Conservation (phyloP, 1,140 invertebrate genomes). For the Proales similis region DNA sequence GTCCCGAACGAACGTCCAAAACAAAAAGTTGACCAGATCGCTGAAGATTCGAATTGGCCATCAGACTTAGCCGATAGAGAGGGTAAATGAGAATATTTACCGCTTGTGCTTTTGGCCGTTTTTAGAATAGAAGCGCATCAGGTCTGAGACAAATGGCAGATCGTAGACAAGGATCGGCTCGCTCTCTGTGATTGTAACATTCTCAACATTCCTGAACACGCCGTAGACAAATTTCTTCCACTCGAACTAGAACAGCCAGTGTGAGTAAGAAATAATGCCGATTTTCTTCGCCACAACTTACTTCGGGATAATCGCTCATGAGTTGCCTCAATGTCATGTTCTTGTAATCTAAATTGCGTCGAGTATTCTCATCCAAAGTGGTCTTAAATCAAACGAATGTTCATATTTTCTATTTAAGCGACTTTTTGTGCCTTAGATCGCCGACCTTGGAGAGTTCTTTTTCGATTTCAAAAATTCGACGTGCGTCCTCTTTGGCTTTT, state of each 20-base stretch:
- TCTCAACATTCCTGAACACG: not conserved
- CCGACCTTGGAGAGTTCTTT: constrained; percentile 16
- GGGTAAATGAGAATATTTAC: not conserved
- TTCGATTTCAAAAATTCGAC: constrained; percentile 9
- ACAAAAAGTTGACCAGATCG: constrained; percentile 22
- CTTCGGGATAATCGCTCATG: not conserved
- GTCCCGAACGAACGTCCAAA: constrained; percentile 24
- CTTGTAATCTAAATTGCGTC: constrained; percentile 14
- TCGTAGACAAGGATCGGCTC: constrained; percentile 18
- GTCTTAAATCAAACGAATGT: not conserved
- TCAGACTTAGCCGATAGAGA: no score
- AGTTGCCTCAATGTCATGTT: constrained; percentile 10
- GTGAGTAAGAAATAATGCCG: not conserved
- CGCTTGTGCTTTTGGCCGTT: not conserved
- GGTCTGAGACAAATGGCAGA: constrained; percentile 9
- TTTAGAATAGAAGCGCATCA: not conserved
- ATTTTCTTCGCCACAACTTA: not conserved
- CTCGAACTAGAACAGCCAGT: not conserved
- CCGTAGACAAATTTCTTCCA: constrained; percentile 14
- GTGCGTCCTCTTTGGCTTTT: not conserved
- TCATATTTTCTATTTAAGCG: not conserved
- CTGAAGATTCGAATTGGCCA: no score
- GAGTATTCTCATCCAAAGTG: constrained; percentile 16
- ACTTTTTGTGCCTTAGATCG: not conserved
- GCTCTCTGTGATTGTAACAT: not conserved